Evolutionary conservation across 2,888 invertebrate genomes (phyloP).

Genomic region (Eilema depressum): DNA sequence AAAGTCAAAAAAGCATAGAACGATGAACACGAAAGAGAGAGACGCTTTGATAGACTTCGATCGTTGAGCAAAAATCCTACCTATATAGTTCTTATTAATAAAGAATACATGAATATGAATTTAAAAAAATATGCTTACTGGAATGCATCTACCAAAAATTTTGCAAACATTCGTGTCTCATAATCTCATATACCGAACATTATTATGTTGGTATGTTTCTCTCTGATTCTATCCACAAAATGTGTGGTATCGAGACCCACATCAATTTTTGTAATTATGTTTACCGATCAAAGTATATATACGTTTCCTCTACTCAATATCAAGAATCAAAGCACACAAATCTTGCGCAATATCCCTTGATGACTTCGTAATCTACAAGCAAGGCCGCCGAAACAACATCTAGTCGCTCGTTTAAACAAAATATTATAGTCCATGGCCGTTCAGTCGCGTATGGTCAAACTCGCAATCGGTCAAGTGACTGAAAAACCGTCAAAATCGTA

Average conservation of each 20-base stretch:
- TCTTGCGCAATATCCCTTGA: conserved; percentile 61
- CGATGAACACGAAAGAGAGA: too few species aligned
- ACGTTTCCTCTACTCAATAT: conserved; percentile 13
- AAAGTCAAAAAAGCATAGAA: not conserved
- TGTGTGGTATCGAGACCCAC: conserved; percentile 1
- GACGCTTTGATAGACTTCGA: not conserved
- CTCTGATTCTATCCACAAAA: not conserved
- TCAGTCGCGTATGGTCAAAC: too few species aligned
- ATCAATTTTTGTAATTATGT: conserved; percentile 12
- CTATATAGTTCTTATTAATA: not conserved
- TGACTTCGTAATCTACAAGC: conserved; percentile 62
- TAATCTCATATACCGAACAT: not conserved
- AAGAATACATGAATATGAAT: not conserved
- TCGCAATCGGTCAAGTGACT: too few species aligned
- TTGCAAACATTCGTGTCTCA: too few species aligned
- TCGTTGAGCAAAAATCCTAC: not conserved
- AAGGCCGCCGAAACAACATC: conserved; percentile 60
- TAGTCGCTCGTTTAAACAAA: conserved; percentile 69
- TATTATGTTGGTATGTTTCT: too few species aligned
- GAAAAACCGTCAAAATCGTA: too few species aligned
- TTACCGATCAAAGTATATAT: conserved; percentile 11
- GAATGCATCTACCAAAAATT: too few species aligned
- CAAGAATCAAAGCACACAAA: conserved; percentile 40
- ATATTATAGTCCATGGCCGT: conserved; percentile 60
- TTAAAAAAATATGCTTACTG: too few species aligned